Percentiles rank a stretch among this genome's conserved stretches.
These are phyloP conservation scores for Harpalus rubripes DNA, from an alignment of 2,888 invertebrate species.

Conservation along the genomic window DNA sequence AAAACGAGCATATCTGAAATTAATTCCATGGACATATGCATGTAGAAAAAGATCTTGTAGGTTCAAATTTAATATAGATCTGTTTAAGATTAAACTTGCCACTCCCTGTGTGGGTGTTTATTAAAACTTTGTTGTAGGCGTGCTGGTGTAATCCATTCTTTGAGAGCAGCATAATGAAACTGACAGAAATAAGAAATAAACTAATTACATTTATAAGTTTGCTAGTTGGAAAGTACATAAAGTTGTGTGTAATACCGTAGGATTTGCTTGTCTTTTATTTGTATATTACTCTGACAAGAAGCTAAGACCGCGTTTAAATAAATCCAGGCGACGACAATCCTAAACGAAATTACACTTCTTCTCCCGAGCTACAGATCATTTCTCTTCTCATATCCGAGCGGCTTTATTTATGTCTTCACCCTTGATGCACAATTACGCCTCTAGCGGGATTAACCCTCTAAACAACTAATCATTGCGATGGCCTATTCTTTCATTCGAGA, in stretches of 20 bases:
- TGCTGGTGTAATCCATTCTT: background rate
- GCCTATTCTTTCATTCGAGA: constrained; percentile 37
- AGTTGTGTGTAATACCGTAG: background rate
- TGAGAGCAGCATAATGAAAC: background rate
- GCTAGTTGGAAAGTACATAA: constrained; percentile 5
- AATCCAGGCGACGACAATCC: constrained; percentile 63
- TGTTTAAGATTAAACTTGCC: too few relatives aligned
- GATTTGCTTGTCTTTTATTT: constrained; percentile 45
- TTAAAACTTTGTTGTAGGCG: background rate
- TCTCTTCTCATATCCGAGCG: constrained; percentile 62
- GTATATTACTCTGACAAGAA: constrained; percentile 49
- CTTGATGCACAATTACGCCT: constrained; percentile 58
- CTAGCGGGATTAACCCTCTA: constrained; percentile 41
- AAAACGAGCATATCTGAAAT: too few relatives aligned
- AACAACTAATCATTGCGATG: constrained; percentile 7
- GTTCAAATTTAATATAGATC: too few relatives aligned
- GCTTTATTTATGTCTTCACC: constrained; percentile 62
- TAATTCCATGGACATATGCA: too few relatives aligned
- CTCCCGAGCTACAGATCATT: constrained; percentile 60
- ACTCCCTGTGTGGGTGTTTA: too few relatives aligned
- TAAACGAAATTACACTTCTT: constrained; percentile 64
- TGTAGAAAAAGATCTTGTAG: too few relatives aligned
- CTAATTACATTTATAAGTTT: constrained; percentile 7
- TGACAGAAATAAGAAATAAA: background rate
- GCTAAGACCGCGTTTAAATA: constrained; percentile 55